Percentiles rank a stretch among this genome's conserved stretches.
phyloP scores from a whole-genome alignment of 2,888 invertebrate species.

The Diploptera punctata region DNA sequence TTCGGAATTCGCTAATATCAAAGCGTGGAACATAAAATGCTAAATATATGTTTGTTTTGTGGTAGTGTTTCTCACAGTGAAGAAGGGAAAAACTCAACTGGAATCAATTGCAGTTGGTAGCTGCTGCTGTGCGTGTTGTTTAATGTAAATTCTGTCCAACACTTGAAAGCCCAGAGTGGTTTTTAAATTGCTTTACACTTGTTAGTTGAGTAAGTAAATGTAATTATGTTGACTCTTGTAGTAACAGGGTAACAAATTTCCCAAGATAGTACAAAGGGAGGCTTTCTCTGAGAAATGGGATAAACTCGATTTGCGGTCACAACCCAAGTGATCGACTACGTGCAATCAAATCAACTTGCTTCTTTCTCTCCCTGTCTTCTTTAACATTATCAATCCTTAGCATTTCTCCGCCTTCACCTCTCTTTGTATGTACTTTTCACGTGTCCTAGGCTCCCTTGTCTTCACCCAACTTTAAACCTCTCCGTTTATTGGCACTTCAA shows the following conservation, averaged over 20 bases:
- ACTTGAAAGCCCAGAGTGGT: constrained; percentile 4
- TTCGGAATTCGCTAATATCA: too few species aligned
- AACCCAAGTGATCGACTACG: constrained; percentile 19
- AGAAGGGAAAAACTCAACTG: too few species aligned
- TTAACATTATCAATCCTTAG: too few species aligned
- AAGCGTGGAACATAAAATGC: too few species aligned
- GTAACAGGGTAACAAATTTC: constrained; percentile 23
- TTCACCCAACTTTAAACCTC: too few species aligned
- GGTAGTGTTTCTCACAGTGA: too few species aligned
- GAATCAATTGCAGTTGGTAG: too few species aligned
- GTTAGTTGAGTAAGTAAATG: neutral
- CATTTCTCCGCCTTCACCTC: too few species aligned
- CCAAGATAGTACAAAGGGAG: constrained; percentile 13
- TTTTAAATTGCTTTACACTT: constrained; percentile 1
- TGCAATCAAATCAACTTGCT: constrained; percentile 17
- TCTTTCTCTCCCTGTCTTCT: neutral
- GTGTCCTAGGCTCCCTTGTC: too few species aligned
- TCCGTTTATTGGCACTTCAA: too few species aligned
- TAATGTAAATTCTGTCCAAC: neutral
- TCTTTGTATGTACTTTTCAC: too few species aligned
- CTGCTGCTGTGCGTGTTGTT: neutral
- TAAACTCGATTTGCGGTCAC: constrained; percentile 20
- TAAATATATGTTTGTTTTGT: too few species aligned
- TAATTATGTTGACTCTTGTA: neutral
- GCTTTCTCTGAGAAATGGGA: neutral